Base-by-base conservation (phyloP, 2,797 vertebrate genomes). In the Spinibarbus caldwelli region DNA sequence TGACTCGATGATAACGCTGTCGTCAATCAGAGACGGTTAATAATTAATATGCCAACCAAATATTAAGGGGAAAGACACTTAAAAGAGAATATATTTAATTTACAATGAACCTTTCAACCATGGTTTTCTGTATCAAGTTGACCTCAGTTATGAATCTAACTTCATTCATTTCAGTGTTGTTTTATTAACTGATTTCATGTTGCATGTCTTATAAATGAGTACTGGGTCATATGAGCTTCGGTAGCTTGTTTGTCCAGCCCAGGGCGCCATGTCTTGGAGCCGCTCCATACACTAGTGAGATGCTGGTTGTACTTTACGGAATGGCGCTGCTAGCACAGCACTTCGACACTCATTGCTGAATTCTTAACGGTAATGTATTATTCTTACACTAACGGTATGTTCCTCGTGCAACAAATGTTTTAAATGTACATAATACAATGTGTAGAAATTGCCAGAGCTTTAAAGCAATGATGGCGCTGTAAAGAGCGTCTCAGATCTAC, bases 171-270 rank as follows among this genome's bases (percentile, higher is more conserved):
- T 45, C 52, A n/a, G 14, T 82, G 34, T 38, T 78, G 52, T 62
- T 78, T 78, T 62, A 81, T 54, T 38, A 67, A 47, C 26, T 80
- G 80, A 78, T 72, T 78, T 59, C 52, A 49, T 59, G 12, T 49
- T 47, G 15, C 12, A 67, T 36, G 57, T 36, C 6, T 67, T 67
- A n/a, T 52, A 49, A 80, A 29, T 31, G 45, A 52, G 49, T 6
- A 23, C 0, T 85, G 72, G 90, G 90, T 95, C 94, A 94, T 90
- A 92, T 93, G 93, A 94, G 91, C 91, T 88, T 90, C 90, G 89
- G 82, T 88, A 84, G 86, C 66, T 89, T 86, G 83, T 11, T 0
- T 49, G 47, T 38, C 75, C 52, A 82, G 59, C 83, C 80, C 31
- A 49, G 76, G 86, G 85, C 89, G 86, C 85, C 86, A 85, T 64